Percentiles rank a stretch among this genome's conserved stretches.
Conservation (phyloP, 2,797 vertebrate genomes). For the Carduelis carduelis region DNA sequence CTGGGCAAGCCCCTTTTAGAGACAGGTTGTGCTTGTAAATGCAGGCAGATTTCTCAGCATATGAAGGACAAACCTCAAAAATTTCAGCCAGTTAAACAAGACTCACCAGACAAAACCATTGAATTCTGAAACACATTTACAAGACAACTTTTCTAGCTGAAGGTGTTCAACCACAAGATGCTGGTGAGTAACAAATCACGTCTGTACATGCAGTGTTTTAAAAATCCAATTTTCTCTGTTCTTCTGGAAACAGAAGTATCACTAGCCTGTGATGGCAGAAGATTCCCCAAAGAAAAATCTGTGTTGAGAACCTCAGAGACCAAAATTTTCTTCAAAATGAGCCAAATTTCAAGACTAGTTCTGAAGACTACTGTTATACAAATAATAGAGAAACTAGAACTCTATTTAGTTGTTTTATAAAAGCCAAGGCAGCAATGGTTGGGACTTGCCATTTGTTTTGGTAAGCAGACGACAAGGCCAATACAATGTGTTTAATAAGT, state of each 20-base stretch:
- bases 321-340: not conserved
- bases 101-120: not conserved
- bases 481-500: not conserved
- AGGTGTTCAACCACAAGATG: not conserved
- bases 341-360: not conserved
- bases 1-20: not conserved
- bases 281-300: not conserved
- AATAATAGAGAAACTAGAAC: not conserved
- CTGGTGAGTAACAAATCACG: not conserved
- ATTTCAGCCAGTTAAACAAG: conserved; percentile 25
- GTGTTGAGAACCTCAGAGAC: not conserved
- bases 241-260: not conserved
- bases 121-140: not conserved
- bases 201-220: not conserved
- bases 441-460: not conserved
- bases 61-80: not conserved
- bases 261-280: not conserved
- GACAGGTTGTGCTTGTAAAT: not conserved
- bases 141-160: not conserved
- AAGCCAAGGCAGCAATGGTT: not conserved
- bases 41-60: not conserved
- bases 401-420: not conserved
- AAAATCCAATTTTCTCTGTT: not conserved
- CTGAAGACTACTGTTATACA: not conserved
- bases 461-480: not conserved